phyloP scores from a whole-genome alignment of 2,797 vertebrate genomes.

The Iguana delicatissima region DNA sequence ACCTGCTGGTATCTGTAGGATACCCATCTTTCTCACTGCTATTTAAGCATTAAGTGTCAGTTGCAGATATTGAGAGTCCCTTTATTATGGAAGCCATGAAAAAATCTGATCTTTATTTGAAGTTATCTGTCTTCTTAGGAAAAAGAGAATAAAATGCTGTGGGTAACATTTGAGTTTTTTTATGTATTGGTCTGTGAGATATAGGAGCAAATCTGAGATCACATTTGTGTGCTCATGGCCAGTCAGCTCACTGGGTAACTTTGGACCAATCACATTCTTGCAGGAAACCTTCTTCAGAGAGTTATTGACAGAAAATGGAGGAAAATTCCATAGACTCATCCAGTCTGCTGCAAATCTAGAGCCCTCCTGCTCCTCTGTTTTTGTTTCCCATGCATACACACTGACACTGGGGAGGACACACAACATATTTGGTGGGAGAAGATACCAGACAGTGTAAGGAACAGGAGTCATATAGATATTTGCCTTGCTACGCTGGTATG shows the following conservation, averaged over 20 bases:
- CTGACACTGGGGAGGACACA: background rate
- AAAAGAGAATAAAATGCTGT: background rate
- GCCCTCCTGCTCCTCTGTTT: accelerated
- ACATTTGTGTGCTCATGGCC: no score
- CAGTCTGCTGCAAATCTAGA: background rate
- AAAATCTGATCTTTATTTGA: background rate
- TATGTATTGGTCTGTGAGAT: background rate
- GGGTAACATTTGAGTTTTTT: background rate
- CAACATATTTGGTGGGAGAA: no score
- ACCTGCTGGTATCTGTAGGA: background rate
- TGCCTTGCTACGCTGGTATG: background rate
- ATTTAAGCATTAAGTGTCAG: background rate
- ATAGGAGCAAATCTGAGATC: background rate
- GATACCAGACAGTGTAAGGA: background rate
- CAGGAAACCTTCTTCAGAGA: background rate
- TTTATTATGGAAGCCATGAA: background rate
- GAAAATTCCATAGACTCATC: background rate
- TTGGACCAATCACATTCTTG: no score
- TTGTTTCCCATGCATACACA: background rate
- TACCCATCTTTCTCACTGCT: background rate
- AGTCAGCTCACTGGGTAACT: background rate
- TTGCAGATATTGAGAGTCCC: background rate
- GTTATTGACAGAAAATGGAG: background rate
- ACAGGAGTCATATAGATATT: background rate
- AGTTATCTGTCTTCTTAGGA: background rate